A percentile compares a stretch with the other conserved stretches of the same genome.
phyloP scores from a whole-genome alignment of 2,888 invertebrate species.

The Campaea margaritaria region DNA sequence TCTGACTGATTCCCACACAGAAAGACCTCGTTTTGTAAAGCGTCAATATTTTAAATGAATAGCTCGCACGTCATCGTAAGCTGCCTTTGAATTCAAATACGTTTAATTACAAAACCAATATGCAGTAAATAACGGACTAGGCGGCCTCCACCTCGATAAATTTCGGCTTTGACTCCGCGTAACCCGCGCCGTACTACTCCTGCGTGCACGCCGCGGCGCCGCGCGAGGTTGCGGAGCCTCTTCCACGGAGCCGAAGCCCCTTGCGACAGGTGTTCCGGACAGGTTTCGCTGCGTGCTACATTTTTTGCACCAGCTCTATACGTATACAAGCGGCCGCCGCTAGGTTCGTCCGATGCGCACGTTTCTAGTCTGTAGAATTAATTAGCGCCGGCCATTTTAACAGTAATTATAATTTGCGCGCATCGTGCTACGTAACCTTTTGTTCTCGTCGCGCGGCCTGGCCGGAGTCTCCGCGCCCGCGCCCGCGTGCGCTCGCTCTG shows the following conservation, averaged over 20 bases:
- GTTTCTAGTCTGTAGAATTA: constrained; percentile 6
- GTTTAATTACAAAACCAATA: constrained; percentile 20
- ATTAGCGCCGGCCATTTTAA: constrained; percentile 13
- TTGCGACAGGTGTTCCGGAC: not conserved
- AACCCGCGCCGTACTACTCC: not conserved
- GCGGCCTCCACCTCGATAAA: constrained; percentile 13
- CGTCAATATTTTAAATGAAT: not conserved
- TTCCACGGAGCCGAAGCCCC: not conserved
- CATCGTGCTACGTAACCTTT: constrained; percentile 16
- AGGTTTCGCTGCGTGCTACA: constrained; percentile 1
- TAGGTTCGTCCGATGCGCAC: not conserved
- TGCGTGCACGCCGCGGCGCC: not conserved
- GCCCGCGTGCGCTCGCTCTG: not conserved
- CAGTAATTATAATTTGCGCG: constrained; percentile 13
- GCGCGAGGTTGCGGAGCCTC: not conserved
- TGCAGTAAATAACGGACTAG: constrained; percentile 10
- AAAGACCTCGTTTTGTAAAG: not conserved
- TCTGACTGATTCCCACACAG: not conserved
- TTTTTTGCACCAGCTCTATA: not conserved
- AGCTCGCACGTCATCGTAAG: constrained; percentile 1
- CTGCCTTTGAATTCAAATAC: constrained; percentile 6
- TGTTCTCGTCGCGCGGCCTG: constrained; percentile 4
- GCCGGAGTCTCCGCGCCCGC: not conserved
- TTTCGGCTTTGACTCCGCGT: constrained; percentile 6
- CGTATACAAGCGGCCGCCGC: not conserved